phyloP scores from a whole-genome alignment of 2,113 vertebrate species.

The Daphoenositta chrysoptera region DNA sequence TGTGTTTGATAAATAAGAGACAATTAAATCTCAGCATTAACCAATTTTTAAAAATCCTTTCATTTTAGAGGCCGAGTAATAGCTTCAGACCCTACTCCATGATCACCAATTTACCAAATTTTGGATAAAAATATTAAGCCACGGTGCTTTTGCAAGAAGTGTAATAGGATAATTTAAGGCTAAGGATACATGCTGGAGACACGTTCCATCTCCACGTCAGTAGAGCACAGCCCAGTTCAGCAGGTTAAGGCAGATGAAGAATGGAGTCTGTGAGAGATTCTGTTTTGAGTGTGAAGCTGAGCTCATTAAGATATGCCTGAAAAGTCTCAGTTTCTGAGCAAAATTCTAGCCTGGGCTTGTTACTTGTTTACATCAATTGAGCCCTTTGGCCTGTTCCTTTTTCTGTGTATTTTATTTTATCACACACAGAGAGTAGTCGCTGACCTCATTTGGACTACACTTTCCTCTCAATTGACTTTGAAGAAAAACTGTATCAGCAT shows the following conservation, averaged over 20 bases:
- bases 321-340: conserved; percentile 35
- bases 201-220: fast-evolving
- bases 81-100: not conserved
- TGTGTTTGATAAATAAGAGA: not conserved
- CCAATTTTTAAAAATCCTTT: not conserved
- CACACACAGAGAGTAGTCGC: not conserved
- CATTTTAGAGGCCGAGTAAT: not conserved
- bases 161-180: not conserved
- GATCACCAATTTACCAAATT: not conserved
- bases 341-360: conserved; percentile 22
- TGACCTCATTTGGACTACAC: conserved; percentile 59
- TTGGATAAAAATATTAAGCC: not conserved
- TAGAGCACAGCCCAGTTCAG: not conserved
- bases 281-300: not conserved
- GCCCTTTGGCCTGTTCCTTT: not conserved
- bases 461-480: conserved; percentile 53
- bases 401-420: conserved; percentile 31
- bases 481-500: conserved; percentile 60
- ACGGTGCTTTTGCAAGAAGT: not conserved
- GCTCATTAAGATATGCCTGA: not conserved
- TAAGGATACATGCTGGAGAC: not conserved
- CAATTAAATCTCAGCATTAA: not conserved
- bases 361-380: conserved; percentile 35
- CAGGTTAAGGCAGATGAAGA: not conserved
- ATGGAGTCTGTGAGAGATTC: not conserved